Evolutionary conservation across 2,113 vertebrate species (phyloP).

Genomic region (Mastomys natalensis): DNA sequence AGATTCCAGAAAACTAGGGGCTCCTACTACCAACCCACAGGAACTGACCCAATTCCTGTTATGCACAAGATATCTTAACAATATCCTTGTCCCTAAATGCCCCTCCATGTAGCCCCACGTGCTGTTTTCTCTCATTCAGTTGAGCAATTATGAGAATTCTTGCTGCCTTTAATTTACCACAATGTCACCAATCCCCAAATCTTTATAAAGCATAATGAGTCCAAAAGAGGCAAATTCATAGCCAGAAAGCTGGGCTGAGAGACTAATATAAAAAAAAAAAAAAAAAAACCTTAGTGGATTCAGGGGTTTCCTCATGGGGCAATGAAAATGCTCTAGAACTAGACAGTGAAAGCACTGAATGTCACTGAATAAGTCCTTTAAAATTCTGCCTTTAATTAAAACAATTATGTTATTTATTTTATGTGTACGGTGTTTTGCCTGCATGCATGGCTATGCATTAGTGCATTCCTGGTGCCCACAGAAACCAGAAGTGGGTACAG

Average conservation of each 20-base stretch:
- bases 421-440: neutral
- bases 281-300: neutral
- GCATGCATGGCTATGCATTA: neutral
- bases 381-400: neutral
- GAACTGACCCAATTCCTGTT: neutral
- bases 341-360: neutral
- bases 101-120: neutral
- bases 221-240: neutral
- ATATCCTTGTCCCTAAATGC: neutral
- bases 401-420: neutral
- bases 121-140: neutral
- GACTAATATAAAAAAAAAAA: accelerated
- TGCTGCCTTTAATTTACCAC: neutral
- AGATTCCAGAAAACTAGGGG: neutral
- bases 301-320: neutral
- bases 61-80: neutral
- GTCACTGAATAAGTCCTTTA: neutral
- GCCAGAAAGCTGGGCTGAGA: neutral
- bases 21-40: neutral
- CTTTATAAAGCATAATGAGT: neutral
- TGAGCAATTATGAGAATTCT: neutral
- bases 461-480: neutral
- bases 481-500: neutral
- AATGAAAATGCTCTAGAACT: neutral
- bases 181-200: neutral